phyloP scores from a whole-genome alignment of 2,888 invertebrate species.

The Apamea sordens region DNA sequence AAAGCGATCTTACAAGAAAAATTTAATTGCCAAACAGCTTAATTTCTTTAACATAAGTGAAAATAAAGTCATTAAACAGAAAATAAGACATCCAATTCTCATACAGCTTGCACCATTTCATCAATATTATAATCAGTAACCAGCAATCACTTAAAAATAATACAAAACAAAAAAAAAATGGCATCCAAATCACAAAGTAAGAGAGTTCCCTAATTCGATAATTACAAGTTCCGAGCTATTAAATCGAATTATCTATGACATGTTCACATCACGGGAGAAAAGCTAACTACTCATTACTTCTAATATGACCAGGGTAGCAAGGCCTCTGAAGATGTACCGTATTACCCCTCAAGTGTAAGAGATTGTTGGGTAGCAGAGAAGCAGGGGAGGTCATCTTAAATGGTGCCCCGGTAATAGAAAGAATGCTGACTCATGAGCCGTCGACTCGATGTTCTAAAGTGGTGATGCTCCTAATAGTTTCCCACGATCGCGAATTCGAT shows the following conservation, averaged over 20 bases:
- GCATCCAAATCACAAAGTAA: slow-evolving; percentile 66
- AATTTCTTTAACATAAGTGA: background rate
- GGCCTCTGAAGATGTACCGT: slow-evolving; percentile 63
- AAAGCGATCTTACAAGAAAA: background rate
- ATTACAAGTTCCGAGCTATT: slow-evolving; percentile 85
- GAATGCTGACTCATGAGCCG: slow-evolving; percentile 83
- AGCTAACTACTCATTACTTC: slow-evolving; percentile 87
- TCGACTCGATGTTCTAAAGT: slow-evolving; percentile 80
- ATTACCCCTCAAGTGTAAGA: slow-evolving; percentile 1
- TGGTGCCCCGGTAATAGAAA: slow-evolving; percentile 75
- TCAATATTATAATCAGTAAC: slow-evolving; percentile 53
- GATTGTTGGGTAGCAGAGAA: slow-evolving; percentile 22
- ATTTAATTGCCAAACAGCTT: background rate
- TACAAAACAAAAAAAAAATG: slow-evolving; percentile 62
- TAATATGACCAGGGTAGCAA: slow-evolving; percentile 72
- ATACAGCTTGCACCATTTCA: slow-evolving; percentile 38
- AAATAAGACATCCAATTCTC: slow-evolving; percentile 34
- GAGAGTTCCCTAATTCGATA: slow-evolving; percentile 85
- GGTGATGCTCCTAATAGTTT: slow-evolving; percentile 76
- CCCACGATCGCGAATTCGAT: slow-evolving; percentile 89
- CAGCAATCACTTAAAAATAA: slow-evolving; percentile 39
- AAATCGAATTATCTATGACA: slow-evolving; percentile 90
- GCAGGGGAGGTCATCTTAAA: slow-evolving; percentile 56
- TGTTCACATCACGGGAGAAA: slow-evolving; percentile 86
- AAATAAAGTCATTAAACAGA: slow-evolving; percentile 16